Evolutionary conservation across 1,140 invertebrate genomes (phyloP).

Genomic region (Aphidius ervi): DNA sequence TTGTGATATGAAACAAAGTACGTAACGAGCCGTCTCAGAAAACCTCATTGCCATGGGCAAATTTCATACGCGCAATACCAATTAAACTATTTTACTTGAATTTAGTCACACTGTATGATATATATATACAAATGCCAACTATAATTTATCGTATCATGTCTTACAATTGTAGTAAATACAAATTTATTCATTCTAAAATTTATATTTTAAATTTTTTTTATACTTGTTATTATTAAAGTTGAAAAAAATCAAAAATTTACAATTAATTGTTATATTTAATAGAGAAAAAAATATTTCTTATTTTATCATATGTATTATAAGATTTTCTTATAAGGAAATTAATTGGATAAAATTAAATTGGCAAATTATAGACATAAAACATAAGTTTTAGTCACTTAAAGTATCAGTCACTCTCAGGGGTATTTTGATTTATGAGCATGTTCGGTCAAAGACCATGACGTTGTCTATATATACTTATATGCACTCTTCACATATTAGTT

Average conservation of each 20-base stretch:
- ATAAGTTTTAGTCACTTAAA: neutral
- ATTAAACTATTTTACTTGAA: constrained; percentile 12
- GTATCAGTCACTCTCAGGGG: constrained; percentile 3
- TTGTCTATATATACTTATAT: constrained; percentile 10
- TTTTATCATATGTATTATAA: too few relatives aligned
- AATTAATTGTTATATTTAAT: neutral
- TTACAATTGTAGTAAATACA: neutral
- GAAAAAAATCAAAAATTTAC: neutral
- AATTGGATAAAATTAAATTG: too few relatives aligned
- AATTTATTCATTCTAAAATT: neutral
- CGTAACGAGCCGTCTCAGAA: constrained; percentile 38
- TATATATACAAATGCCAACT: neutral
- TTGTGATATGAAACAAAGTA: constrained; percentile 36
- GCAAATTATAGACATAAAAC: too few relatives aligned
- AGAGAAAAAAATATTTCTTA: too few relatives aligned
- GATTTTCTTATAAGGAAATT: too few relatives aligned
- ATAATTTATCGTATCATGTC: constrained; percentile 3
- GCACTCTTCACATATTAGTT: neutral
- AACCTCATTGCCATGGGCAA: constrained; percentile 30
- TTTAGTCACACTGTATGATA: constrained; percentile 15
- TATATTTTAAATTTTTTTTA: neutral
- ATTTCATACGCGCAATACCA: constrained; percentile 29
- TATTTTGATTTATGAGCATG: constrained; percentile 23
- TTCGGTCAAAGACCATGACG: constrained; percentile 21
- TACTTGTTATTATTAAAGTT: neutral